phyloP scores from a whole-genome alignment of 2,888 invertebrate species.

The Eurytoma adleriae region DNA sequence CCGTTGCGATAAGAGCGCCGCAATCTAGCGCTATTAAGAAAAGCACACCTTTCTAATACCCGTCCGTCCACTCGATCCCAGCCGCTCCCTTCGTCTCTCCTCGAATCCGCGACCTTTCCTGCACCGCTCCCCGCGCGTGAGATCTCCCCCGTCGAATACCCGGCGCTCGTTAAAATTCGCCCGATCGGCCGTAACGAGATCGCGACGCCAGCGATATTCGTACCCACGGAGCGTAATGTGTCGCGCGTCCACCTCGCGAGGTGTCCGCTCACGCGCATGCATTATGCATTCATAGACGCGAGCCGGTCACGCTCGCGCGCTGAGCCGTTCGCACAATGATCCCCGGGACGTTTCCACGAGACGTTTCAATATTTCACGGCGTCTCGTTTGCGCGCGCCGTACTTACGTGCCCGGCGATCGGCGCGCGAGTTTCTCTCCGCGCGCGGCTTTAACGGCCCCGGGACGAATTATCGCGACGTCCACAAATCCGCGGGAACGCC shows the following conservation, averaged over 20 bases:
- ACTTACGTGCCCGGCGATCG: neutral
- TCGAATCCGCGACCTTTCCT: neutral
- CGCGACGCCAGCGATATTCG: constrained; percentile 1
- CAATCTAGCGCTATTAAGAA: neutral
- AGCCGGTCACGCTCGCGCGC: constrained; percentile 24
- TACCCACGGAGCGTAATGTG: constrained; percentile 4
- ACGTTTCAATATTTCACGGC: constrained; percentile 53
- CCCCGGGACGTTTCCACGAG: constrained; percentile 41
- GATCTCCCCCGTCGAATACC: neutral
- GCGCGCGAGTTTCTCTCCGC: constrained; percentile 2
- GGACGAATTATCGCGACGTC: constrained; percentile 36
- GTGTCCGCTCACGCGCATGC: constrained; percentile 17
- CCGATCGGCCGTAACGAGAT: constrained; percentile 48
- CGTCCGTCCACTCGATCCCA: neutral
- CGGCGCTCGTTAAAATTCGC: constrained; percentile 46
- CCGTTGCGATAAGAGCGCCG: neutral
- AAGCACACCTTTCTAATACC: no score
- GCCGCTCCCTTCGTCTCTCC: neutral
- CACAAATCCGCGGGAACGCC: constrained; percentile 34
- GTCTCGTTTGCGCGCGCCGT: constrained; percentile 14
- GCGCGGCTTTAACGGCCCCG: constrained; percentile 24
- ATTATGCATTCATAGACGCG: constrained; percentile 46
- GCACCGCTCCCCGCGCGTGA: no score
- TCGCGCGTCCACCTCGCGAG: neutral
- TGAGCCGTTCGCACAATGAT: constrained; percentile 37